A percentile compares a stretch with the other conserved stretches of the same genome.
These are phyloP conservation scores for Gryllus bimaculatus DNA, from an alignment of 1,140 invertebrate genomes.

Conservation along the genomic window DNA sequence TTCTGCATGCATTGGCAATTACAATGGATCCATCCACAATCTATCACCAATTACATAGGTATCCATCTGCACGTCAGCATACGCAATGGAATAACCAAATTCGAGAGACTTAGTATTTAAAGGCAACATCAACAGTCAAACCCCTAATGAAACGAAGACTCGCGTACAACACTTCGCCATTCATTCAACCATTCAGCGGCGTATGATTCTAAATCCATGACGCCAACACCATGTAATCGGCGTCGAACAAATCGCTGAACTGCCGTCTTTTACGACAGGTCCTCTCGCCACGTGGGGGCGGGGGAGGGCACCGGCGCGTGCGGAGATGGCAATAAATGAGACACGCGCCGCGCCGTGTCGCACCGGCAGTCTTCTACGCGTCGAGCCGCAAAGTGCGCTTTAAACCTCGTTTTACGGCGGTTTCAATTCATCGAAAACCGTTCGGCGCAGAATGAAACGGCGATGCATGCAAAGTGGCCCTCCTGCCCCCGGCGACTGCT, in stretches of 20 bases:
- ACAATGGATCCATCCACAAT: no score
- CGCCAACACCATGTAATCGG: not conserved
- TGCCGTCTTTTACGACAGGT: not conserved
- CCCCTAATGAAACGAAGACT: no score
- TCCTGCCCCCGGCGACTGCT: not conserved
- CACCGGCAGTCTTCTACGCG: constrained; percentile 12
- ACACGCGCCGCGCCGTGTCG: not conserved
- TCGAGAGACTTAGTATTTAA: no score
- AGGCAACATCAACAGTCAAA: no score
- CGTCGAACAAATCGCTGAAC: no score
- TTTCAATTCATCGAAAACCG: constrained; percentile 2
- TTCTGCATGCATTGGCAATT: no score
- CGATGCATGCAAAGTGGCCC: not conserved
- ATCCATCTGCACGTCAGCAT: no score
- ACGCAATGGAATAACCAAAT: no score
- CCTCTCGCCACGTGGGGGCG: not conserved
- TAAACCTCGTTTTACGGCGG: not conserved
- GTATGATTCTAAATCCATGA: not conserved
- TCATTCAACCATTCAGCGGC: no score
- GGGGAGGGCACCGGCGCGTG: not conserved
- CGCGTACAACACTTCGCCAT: no score
- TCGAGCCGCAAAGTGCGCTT: constrained; percentile 6
- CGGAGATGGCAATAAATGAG: not conserved
- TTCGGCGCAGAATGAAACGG: not conserved
- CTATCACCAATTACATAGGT: no score